Conservation (phyloP, 2,113 vertebrate species). For the Microtus pennsylvanicus region DNA sequence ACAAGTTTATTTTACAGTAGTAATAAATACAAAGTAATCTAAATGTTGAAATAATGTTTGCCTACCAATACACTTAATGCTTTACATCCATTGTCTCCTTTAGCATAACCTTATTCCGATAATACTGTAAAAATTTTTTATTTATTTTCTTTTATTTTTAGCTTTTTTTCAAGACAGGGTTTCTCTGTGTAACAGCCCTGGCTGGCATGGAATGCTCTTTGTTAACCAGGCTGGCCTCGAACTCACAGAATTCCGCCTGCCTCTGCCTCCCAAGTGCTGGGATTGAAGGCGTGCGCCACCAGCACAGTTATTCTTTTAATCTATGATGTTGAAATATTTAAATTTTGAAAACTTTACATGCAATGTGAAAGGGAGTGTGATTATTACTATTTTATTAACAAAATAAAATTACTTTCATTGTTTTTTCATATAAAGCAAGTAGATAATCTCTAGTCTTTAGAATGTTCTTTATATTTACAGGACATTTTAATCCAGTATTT, state of each 20-base stretch:
- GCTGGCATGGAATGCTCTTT: background rate
- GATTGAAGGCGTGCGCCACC: background rate
- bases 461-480: background rate
- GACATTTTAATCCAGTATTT: background rate
- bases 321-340: background rate
- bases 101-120: background rate
- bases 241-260: background rate
- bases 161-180: background rate
- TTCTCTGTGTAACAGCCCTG: background rate
- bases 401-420: background rate
- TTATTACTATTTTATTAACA: constrained; percentile 49
- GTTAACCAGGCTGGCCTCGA: background rate
- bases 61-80: background rate
- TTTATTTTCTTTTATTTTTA: too few species aligned
- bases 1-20: constrained; percentile 46
- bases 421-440: background rate
- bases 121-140: background rate
- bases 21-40: background rate
- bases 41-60: background rate
- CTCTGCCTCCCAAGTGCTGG: background rate
- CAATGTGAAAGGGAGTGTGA: background rate
- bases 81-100: background rate
- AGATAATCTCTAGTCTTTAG: background rate
- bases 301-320: background rate
- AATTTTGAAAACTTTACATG: background rate